Conservation (phyloP, 2,888 invertebrate species). For the Cacoxenus indagator region DNA sequence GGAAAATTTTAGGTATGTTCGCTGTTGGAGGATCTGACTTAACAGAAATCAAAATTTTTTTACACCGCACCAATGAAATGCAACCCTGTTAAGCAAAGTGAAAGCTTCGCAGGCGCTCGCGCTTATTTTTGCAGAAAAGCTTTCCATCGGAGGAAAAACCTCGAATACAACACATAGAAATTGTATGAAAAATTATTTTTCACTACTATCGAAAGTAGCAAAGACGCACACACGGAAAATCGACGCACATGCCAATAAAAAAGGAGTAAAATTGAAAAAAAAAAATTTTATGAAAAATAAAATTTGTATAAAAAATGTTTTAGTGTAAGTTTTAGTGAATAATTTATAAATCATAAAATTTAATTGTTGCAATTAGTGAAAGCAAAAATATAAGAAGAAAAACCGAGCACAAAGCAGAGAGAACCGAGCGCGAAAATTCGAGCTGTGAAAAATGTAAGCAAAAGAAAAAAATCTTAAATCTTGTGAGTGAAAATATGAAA, state of each 20-base stretch:
- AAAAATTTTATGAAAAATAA: conserved; percentile 59
- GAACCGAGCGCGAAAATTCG: conserved; percentile 28
- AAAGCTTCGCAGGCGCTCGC: conserved; percentile 10
- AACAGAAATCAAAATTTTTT: neutral
- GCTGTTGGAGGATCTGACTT: too few relatives aligned
- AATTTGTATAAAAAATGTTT: conserved; percentile 11
- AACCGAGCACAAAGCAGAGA: conserved; percentile 33
- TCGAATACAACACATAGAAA: conserved; percentile 34
- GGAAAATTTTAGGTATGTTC: too few relatives aligned
- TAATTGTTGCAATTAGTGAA: conserved; percentile 39
- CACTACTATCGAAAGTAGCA: conserved; percentile 29
- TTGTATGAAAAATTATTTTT: conserved; percentile 31
- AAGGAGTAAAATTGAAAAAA: conserved; percentile 12
- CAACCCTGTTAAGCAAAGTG: neutral
- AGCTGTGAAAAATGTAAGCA: conserved; percentile 6
- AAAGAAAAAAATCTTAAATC: neutral
- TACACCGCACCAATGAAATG: neutral
- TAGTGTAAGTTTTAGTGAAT: conserved; percentile 29
- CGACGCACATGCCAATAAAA: conserved; percentile 47
- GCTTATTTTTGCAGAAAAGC: conserved; percentile 19
- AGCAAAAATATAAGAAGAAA: neutral
- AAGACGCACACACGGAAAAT: conserved; percentile 52
- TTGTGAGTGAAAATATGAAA: conserved; percentile 1
- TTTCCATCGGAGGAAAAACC: conserved; percentile 20
- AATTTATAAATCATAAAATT: conserved; percentile 45